phyloP scores from a whole-genome alignment of 2,797 vertebrate genomes.

The Peromyscus aztecus region DNA sequence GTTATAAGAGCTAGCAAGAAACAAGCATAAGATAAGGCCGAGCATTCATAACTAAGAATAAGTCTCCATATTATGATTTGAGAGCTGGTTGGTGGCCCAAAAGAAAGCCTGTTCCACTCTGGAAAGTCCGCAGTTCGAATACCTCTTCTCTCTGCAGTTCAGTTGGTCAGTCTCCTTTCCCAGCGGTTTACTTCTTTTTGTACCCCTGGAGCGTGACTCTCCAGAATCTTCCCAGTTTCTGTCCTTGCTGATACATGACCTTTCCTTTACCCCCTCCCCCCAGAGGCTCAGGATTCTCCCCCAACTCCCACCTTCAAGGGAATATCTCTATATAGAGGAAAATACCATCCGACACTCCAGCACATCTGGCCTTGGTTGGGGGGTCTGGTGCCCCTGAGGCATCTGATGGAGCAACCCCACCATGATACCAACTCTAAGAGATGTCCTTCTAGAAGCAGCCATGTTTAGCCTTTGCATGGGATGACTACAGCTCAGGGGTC shows the following conservation, averaged over 20 bases:
- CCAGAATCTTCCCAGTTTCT: neutral
- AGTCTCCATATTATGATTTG: too few species aligned
- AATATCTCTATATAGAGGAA: neutral
- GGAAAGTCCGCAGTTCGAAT: neutral
- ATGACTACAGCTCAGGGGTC: too few species aligned
- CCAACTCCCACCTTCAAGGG: neutral
- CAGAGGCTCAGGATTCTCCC: neutral
- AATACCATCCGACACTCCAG: neutral
- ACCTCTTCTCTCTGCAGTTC: neutral
- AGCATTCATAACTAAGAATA: too few species aligned
- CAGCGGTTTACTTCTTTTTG: neutral
- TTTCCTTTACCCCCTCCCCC: neutral
- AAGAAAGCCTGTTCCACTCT: too few species aligned
- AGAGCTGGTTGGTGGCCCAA: too few species aligned
- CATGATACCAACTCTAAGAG: neutral
- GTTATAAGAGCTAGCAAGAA: too few species aligned
- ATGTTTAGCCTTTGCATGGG: neutral
- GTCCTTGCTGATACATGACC: neutral
- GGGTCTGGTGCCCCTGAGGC: neutral
- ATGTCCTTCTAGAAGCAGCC: neutral
- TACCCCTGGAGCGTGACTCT: neutral
- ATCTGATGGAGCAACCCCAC: accelerated
- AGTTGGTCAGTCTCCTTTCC: neutral
- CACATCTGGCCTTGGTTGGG: neutral
- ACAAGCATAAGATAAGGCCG: too few species aligned